Percentiles rank a stretch among this genome's conserved stretches.
Evolutionary conservation across 2,888 invertebrate species (phyloP).

Genomic region (Limnephilus marmoratus): DNA sequence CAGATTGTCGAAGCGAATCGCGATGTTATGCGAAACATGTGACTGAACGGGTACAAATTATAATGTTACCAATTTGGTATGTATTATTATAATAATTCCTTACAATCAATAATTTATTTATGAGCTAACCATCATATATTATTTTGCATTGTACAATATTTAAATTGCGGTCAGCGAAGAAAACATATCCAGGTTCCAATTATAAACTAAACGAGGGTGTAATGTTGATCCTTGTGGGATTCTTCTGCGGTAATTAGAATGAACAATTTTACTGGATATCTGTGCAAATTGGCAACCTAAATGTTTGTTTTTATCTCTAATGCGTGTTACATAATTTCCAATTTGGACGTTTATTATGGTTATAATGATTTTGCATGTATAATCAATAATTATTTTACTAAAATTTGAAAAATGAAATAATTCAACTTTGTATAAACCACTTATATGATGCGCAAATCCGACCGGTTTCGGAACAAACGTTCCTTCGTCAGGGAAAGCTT

Average conservation of each 20-base stretch:
- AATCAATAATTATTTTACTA: too few relatives aligned
- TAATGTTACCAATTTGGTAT: background rate
- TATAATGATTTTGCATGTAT: background rate
- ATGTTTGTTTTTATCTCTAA: background rate
- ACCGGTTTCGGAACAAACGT: too few relatives aligned
- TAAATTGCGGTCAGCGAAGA: background rate
- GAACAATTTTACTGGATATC: background rate
- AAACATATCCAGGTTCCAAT: background rate
- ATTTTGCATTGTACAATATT: background rate
- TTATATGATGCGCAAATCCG: too few relatives aligned
- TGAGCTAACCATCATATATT: background rate
- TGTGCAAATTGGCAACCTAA: background rate
- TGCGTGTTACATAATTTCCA: background rate
- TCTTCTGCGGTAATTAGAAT: background rate
- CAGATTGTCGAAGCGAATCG: constrained; percentile 25
- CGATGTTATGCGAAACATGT: constrained; percentile 31
- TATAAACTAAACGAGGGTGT: background rate
- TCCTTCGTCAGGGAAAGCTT: too few relatives aligned
- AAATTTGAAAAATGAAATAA: too few relatives aligned
- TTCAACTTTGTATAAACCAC: too few relatives aligned
- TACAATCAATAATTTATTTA: background rate
- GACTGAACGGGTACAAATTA: background rate
- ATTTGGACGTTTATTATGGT: background rate
- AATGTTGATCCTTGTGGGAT: background rate
- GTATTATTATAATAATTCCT: background rate